Evolutionary conservation across 2,113 vertebrate species (phyloP).

Genomic region (Myodes glareolus): DNA sequence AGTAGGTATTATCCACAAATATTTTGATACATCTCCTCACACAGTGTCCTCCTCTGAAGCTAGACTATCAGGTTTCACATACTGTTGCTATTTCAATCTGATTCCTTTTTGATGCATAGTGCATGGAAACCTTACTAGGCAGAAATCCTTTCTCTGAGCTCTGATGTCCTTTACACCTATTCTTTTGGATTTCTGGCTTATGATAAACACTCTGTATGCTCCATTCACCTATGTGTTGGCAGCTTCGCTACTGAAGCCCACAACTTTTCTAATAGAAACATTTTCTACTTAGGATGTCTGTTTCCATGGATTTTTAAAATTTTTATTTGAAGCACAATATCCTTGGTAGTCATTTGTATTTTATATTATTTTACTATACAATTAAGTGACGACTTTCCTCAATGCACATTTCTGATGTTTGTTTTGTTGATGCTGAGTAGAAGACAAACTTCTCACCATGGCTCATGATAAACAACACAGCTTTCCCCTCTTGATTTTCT

Average conservation of each 20-base stretch:
- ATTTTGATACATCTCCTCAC: not conserved
- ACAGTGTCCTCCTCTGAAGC: not conserved
- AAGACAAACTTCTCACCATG: not conserved
- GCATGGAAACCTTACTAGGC: no score
- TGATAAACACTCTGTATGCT: no score
- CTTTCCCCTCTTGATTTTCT: no score
- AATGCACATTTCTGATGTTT: not conserved
- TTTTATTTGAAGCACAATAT: not conserved
- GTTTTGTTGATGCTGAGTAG: not conserved
- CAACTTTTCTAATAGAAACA: no score
- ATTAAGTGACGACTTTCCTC: not conserved
- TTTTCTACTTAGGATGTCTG: not conserved
- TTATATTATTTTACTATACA: not conserved
- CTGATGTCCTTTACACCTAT: not conserved
- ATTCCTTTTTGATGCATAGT: no score
- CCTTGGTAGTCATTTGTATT: not conserved
- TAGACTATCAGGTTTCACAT: not conserved
- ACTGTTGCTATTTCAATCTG: not conserved
- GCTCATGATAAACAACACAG: no score
- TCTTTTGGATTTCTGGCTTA: not conserved
- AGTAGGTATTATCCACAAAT: not conserved
- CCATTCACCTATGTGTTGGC: not conserved
- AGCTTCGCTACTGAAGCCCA: fast-evolving
- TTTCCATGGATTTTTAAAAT: not conserved
- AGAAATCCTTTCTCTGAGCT: not conserved